Evolutionary conservation across 2,888 invertebrate species (phyloP).

Genomic region (Syrphus vitripennis): DNA sequence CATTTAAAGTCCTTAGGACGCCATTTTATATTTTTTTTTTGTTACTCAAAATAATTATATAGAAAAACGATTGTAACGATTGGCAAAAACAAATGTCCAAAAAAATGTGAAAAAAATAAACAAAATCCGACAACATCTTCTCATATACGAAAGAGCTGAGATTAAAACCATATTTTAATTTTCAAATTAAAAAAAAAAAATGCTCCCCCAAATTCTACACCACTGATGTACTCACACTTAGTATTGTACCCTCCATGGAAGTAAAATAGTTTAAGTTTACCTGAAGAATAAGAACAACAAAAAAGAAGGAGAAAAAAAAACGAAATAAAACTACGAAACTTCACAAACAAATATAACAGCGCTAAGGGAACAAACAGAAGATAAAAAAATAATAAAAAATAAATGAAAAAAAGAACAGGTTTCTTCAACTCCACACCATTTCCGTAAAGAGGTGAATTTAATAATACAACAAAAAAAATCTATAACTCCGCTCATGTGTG

Average conservation of each 20-base stretch:
- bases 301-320: conserved; percentile 45
- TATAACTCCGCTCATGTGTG: conserved; percentile 40
- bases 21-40: no score
- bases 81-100: no score
- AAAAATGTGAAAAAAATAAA: no score
- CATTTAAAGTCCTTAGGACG: no score
- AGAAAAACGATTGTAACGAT: no score
- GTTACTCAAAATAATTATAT: no score
- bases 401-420: conserved; percentile 65
- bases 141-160: no score
- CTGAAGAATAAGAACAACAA: conserved; percentile 58
- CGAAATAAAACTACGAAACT: conserved; percentile 38
- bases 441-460: conserved; percentile 62
- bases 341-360: conserved; percentile 60
- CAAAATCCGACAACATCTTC: no score
- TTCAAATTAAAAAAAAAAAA: background rate
- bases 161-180: no score
- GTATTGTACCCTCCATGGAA: conserved; percentile 39
- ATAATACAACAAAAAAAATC: conserved; percentile 17
- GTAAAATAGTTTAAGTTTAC: conserved; percentile 57
- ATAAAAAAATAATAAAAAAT: conserved; percentile 12
- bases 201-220: background rate
- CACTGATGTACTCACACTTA: conserved; percentile 33
- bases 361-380: conserved; percentile 34
- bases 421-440: conserved; percentile 68